Base-by-base conservation (phyloP, 2,888 invertebrate species). In the Hydropsyche betteni region DNA sequence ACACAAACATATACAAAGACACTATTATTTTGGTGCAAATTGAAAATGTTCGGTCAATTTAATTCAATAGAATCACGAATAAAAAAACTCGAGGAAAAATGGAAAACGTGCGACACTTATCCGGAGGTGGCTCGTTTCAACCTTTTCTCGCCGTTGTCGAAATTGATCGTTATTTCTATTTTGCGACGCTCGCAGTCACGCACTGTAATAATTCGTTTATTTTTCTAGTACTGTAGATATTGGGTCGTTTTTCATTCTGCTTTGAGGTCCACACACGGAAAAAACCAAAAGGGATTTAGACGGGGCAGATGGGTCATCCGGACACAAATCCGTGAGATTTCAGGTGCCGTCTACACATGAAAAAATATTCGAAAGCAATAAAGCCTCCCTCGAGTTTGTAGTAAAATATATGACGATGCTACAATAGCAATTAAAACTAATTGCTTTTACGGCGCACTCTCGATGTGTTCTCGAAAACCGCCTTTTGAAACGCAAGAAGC, bases 201-300 rank as follows among this genome's bases (percentile, higher is more conserved):
- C 64, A 64, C 64, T 64, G 64, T 64, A 64, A 64, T 64, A 64
- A 64, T 36, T 64, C 64, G 64, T 64, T 64, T 64, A 64, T 64
- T 34, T 64, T 64, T 64, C 64, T 64, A 64, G 64, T 34, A 64
- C 64, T 64, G 64, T 36, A 24, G 64, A 64, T 64, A 64, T 64
- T 64, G 64, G 64, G 64, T 64, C 64, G 64, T 64, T 64, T 64
- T 64, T 64, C 64, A 64, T 64, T 64, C 12, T 44, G 36, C 24
- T n/a, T 53, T 24, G 14, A 58, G 58, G 8, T 7, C 58, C 8
- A 24, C 58, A 36, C 44, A 44, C 44, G 44, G 10, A 61, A 61
- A 64, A 61, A 64, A 64, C 10, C 6, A 36, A n/a, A n/a, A 36
- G 34, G 12, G 34, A 6, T n/a, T n/a, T 34, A 7, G 36, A 6